phyloP scores from a whole-genome alignment of 2,888 invertebrate genomes.

The Temnothorax rugatulus region DNA sequence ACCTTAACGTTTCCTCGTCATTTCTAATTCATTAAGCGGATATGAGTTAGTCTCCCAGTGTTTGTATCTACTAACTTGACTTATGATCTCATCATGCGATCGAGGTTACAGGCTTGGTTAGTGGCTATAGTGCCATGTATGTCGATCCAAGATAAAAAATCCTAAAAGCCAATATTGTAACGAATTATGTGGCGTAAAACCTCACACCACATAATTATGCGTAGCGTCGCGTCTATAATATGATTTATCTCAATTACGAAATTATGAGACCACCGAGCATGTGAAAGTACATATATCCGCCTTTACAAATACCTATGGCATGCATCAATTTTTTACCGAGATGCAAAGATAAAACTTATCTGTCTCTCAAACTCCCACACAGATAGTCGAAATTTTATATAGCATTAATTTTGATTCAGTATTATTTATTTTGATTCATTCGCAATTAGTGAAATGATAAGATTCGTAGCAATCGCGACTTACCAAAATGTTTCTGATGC shows the following conservation, averaged over 20 bases:
- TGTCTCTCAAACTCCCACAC: background rate
- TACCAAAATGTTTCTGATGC: conserved; percentile 44
- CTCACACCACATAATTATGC: conserved; percentile 48
- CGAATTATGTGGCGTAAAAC: conserved; percentile 9
- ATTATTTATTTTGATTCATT: background rate
- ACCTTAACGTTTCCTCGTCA: conserved; percentile 71
- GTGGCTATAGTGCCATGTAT: conserved; percentile 62
- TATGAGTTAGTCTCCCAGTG: conserved; percentile 56
- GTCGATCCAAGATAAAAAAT: conserved; percentile 45
- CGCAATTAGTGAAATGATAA: conserved; percentile 1
- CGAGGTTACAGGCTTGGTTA: conserved; percentile 51
- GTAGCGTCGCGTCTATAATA: background rate
- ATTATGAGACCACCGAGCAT: background rate
- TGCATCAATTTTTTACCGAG: background rate
- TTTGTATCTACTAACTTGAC: conserved; percentile 56
- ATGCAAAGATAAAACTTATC: background rate
- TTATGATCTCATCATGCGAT: conserved; percentile 41
- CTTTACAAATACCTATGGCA: background rate
- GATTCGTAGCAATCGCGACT: conserved; percentile 43
- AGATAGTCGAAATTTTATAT: background rate
- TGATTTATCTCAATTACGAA: background rate
- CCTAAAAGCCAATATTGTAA: conserved; percentile 42
- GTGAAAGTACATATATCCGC: background rate
- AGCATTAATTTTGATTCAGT: background rate
- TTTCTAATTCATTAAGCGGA: conserved; percentile 70